Base-by-base conservation (phyloP, 2,113 vertebrate species). In the Asarcornis scutulata region DNA sequence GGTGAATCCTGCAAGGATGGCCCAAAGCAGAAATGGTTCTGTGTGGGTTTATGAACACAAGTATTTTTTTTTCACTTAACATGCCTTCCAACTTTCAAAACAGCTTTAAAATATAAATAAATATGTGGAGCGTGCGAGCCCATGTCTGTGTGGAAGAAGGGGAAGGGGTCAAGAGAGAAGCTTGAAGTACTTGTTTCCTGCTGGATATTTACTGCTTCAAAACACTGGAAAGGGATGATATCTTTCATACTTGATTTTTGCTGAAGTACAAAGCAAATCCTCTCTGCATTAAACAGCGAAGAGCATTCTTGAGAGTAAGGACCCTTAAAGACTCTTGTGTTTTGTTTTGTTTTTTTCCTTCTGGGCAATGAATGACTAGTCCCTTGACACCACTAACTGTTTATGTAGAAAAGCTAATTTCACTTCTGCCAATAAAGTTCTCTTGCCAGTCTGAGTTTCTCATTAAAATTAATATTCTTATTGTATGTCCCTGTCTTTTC, bases 401-500 rank as follows among this genome's bases (percentile, higher is more conserved):
- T 98, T 98, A 96, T 97, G 87, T 97, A 97, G 96, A 96, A 97
- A 97, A 97, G 96, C 95, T 97, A 97, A 98, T 98, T 98, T 98
- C 86, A 96, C 83, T 97, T 97, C 95, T 98, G 80, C 95, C 94
- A 96, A 96, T 97, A 97, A 97, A 97, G 88, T 97, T 96, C 95
- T 97, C 97, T 95, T 95, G 93, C 93, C 95, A 97, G 94, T 95
- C 96, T 96, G 96, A 97, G 96, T 97, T 97, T 96, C 96, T 98
- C 91, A 96, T 97, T 96, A 97, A 97, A 97, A 98, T 98, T 97
- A 97, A 97, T 97, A 97, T 97, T 97, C 92, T 82, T 86, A 96
- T 95, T 98, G 96, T 97, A 97, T 93, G 90, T 93, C 87, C 85
- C 95, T n/a, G 68, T 81, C 89, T 90, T 96, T 97, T 92, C 93